Evolutionary conservation across 37 sponge, comb jelly and placozoan genomes (phyloP).

Genomic region (Corticium candelabrum): DNA sequence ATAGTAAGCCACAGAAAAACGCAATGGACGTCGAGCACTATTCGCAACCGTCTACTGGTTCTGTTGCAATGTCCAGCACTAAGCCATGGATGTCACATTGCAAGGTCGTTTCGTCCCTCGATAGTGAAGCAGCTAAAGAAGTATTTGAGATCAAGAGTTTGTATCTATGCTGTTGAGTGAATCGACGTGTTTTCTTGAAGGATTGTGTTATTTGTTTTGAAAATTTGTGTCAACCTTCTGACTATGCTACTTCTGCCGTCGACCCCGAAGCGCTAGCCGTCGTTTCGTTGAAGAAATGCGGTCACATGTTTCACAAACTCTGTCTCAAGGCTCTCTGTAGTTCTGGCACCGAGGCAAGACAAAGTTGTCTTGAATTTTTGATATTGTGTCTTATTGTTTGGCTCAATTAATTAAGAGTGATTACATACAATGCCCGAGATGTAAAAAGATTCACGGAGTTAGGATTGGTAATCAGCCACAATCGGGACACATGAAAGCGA

Average conservation of each 20-base stretch:
- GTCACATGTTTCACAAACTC: constrained; percentile 51
- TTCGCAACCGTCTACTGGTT: too few species aligned
- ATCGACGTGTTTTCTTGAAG: too few species aligned
- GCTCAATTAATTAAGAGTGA: constrained; percentile 25
- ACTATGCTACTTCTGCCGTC: neutral
- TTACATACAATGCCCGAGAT: constrained; percentile 70
- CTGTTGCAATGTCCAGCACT: too few species aligned
- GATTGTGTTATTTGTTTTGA: neutral
- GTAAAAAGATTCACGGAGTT: constrained; percentile 75
- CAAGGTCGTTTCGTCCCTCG: too few species aligned
- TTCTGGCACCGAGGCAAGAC: neutral
- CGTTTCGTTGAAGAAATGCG: constrained; percentile 40
- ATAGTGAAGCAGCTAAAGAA: too few species aligned
- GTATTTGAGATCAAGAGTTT: too few species aligned
- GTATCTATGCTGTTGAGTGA: too few species aligned
- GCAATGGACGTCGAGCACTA: too few species aligned
- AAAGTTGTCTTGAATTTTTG: neutral
- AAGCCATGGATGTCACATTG: too few species aligned
- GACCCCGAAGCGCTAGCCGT: neutral
- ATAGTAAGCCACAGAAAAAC: too few species aligned
- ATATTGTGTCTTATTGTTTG: neutral
- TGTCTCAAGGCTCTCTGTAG: constrained; percentile 24
- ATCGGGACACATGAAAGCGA: constrained; percentile 48
- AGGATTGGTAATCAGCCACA: constrained; percentile 89
- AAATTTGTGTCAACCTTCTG: neutral